These are phyloP conservation scores for Scaeva pyrastri DNA, from an alignment of 2,888 invertebrate species.

Conservation along the genomic window DNA sequence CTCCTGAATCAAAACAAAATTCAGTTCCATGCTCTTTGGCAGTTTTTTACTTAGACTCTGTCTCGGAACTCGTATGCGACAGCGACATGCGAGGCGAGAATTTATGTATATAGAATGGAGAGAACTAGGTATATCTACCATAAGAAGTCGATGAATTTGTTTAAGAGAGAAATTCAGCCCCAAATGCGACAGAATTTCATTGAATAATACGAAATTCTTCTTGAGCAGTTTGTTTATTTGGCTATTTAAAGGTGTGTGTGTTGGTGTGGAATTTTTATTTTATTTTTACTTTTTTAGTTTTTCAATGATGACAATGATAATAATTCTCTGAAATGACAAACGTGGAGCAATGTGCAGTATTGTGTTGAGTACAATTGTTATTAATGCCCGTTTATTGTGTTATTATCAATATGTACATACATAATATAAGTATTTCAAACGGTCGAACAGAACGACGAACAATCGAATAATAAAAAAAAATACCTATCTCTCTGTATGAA, in stretches of 20 bases:
- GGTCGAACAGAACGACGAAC: background rate
- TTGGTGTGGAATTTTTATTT: slow-evolving; percentile 30
- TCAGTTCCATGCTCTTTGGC: slow-evolving; percentile 38
- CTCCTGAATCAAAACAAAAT: slow-evolving; percentile 70
- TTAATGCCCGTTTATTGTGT: slow-evolving; percentile 55
- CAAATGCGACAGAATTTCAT: slow-evolving; percentile 60
- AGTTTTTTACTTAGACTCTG: background rate
- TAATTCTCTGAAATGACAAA: slow-evolving; percentile 19
- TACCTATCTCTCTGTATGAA: background rate
- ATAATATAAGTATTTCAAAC: slow-evolving; percentile 21
- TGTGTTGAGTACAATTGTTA: slow-evolving; percentile 43
- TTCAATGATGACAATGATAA: slow-evolving; percentile 34
- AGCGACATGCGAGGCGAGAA: background rate
- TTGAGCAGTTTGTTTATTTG: background rate
- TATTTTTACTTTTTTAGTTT: background rate
- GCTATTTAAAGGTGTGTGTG: slow-evolving; percentile 30
- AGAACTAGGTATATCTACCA: background rate
- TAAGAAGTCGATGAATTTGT: slow-evolving; percentile 7
- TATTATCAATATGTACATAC: slow-evolving; percentile 26
- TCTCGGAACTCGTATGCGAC: no score
- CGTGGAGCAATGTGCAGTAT: slow-evolving; percentile 56
- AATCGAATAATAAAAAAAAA: slow-evolving; percentile 15
- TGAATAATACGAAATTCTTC: slow-evolving; percentile 55
- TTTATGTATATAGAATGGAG: background rate
- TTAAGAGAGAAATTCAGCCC: slow-evolving; percentile 50